A percentile compares a stretch with the other conserved stretches of the same genome.
Conservation (phyloP, 2,113 vertebrate genomes). For the Gobiocypris rarus region DNA sequence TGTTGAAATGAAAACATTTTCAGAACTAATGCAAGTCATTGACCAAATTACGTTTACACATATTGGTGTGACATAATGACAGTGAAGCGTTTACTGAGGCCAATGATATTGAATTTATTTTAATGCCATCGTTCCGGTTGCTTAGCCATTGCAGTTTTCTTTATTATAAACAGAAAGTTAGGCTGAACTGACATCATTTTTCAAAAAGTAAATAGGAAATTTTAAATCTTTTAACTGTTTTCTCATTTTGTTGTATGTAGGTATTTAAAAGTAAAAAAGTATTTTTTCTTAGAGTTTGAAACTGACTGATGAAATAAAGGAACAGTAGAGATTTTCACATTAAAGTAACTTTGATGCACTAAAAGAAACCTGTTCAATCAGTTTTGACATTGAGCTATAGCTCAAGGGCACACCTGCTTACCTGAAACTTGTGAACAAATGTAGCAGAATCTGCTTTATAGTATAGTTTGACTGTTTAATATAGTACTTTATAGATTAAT, state of each 20-base stretch:
- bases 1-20: not conserved
- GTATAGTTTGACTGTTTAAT: not conserved
- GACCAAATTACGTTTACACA: not conserved
- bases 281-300: not conserved
- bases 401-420: constrained; percentile 2
- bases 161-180: not conserved
- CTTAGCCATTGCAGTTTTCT: not conserved
- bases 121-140: not conserved
- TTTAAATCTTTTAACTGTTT: not conserved
- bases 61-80: constrained; percentile 8
- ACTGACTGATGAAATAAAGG: not conserved
- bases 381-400: not conserved
- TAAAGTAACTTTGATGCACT: not conserved
- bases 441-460: not conserved
- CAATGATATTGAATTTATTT: not conserved
- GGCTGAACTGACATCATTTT: not conserved
- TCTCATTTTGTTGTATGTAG: not conserved
- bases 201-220: constrained; percentile 10
- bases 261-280: not conserved
- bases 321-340: constrained; percentile 5
- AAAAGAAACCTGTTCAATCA: not conserved
- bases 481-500: not conserved
- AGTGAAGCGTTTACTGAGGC: not conserved
- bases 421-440: not conserved
- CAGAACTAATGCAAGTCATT: constrained; percentile 6